Evolutionary conservation across 2,888 invertebrate genomes (phyloP), one percentile per base, ranked within the genome.

Genomic region (Caenorhabditis sinica): DNA sequence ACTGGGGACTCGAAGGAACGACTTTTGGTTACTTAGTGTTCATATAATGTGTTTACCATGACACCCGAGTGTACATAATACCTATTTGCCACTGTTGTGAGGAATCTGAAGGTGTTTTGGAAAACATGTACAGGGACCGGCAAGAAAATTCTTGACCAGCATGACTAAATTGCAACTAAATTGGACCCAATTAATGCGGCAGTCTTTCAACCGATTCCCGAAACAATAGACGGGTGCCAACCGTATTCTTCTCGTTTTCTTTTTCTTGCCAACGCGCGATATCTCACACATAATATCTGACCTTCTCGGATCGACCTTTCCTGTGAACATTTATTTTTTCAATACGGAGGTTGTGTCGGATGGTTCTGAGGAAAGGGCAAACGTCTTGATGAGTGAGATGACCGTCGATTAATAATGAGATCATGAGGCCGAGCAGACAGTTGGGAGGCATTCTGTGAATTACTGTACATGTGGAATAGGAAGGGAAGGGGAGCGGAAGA

Each of bases 241-340:
- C 53, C 5, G 17, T 33, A 36, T 58, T n/a, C 8, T 13, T 51
- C 17, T 33, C 72, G 58, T 28, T 56, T 36, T n/a, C 68, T 56
- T 72, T 58, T 68, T 43, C 23, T 74, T 66, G 77, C 60, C 73
- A 83, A 73, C 25, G 83, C 58, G 83, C 77, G 83, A 83, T 83
- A 83, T 83, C 83, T 83, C 83, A 69, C 83, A 83, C 83, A 60
- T 72, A 40, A 45, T 71, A 83, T 83, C 83, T 83, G 83, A 83
- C 83, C 83, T 83, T 68, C 65, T 36, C 15, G 63, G 60, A 61
- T 73, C 73, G 80, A 81, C 80, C 73, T 81, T 81, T 81, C 33
- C 66, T 73, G 63, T 33, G 79, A 79, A 79, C 79, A 71, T 71
- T 79, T 65, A 71, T 71, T 79, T n/a, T n/a, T 36, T 68, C 77